Base-by-base conservation (phyloP, 2,113 vertebrate genomes). In the Xiphophorus couchianus region DNA sequence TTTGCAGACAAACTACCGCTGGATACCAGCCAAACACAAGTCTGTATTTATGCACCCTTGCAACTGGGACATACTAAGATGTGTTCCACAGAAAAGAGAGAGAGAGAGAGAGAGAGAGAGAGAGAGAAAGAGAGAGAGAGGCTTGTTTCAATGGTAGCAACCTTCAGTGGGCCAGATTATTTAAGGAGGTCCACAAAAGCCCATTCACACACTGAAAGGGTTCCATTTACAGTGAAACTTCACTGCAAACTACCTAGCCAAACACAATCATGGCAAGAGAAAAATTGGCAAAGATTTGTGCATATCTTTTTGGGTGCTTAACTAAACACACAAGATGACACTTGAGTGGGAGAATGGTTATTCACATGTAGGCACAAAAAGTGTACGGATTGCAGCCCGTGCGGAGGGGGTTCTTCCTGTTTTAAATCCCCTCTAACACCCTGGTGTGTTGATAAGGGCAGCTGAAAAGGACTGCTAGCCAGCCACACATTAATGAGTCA, bases 111-210 rank as follows among this genome's bases (percentile, higher is more conserved):
- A 30, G 30, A 30, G 30, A 30, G 30, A 30, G 30, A 30, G 48
- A 17, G 48, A 54, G 80, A 65, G 70, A 73, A 63, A 7, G 51
- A 58, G 22, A 54, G 51, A 73, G 81, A 64, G 76, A 78, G 69
- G 74, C 27, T 66, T 7, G 22, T 85, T 88, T 91, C 69, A 82
- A 64, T 80, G 75, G 77, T 73, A 69, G 82, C 31, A 71, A 89
- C 88, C 77, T 88, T 89, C 80, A 82, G 80, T 86, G 73, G 78
- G 76, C 66, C 76, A 69, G 83, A 89, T 91, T 85, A 91, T 88
- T 92, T 86, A 89, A 87, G 88, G 88, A 90, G 86, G 80, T 73
- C 68, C 83, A 93, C 91, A 92, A 92, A 92, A 91, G 90, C 80
- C 87, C 39, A 83, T 92, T 93, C 86, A 92, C 58, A 37, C 25